These are phyloP conservation scores for Abrostola triplasia DNA, from an alignment of 2,888 invertebrate genomes.

Conservation along the genomic window DNA sequence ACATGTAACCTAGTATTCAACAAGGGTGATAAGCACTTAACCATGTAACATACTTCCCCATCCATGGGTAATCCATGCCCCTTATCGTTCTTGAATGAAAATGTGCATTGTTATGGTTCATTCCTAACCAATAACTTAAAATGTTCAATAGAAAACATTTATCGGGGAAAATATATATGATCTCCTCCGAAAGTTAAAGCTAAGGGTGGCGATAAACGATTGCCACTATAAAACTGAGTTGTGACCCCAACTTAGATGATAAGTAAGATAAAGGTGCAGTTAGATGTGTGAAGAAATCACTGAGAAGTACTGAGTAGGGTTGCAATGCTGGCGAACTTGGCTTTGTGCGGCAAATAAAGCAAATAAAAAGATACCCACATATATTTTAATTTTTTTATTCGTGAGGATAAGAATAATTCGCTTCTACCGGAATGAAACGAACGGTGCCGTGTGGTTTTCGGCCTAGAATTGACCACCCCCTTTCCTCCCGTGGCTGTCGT, in stretches of 20 bases:
- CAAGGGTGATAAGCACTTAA: too few relatives aligned
- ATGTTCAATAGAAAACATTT: conserved; percentile 53
- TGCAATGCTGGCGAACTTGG: not conserved
- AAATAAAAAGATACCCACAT: too few relatives aligned
- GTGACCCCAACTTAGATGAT: conserved; percentile 66
- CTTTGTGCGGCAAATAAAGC: too few relatives aligned
- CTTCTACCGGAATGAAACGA: too few relatives aligned
- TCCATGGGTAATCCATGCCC: too few relatives aligned
- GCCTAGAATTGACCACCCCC: too few relatives aligned
- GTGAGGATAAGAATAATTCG: too few relatives aligned
- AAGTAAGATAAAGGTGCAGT: conserved; percentile 65
- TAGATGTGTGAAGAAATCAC: conserved; percentile 51
- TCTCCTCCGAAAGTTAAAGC: conserved; percentile 59
- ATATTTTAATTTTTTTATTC: too few relatives aligned
- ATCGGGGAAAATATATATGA: conserved; percentile 55
- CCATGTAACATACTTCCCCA: too few relatives aligned
- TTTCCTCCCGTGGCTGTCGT: too few relatives aligned
- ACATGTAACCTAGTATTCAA: too few relatives aligned
- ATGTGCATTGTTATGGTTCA: conserved; percentile 22
- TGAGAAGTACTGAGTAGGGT: not conserved
- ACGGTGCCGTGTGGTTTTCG: too few relatives aligned
- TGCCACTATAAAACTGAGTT: conserved; percentile 73
- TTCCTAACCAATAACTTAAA: conserved; percentile 41
- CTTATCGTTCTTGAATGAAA: not conserved
- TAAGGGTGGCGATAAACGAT: conserved; percentile 66